phyloP scores from a whole-genome alignment of 2,888 invertebrate genomes.

The Acleris literana region DNA sequence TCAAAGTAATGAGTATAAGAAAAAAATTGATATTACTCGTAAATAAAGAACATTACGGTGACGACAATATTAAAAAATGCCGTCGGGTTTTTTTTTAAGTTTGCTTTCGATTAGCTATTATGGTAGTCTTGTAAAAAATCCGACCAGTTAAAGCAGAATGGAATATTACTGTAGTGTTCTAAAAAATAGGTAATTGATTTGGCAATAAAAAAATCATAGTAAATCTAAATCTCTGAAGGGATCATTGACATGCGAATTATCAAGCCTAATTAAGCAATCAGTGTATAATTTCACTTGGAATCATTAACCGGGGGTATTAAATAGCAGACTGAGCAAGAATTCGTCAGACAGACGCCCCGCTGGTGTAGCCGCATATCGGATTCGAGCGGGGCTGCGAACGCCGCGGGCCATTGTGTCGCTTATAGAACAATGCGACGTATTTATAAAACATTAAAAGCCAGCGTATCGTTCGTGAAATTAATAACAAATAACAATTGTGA shows the following conservation, averaged over 20 bases:
- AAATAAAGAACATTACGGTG: too few species aligned
- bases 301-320: constrained; percentile 22
- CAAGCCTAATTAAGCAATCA: background rate
- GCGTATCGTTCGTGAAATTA: constrained; percentile 83
- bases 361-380: constrained; percentile 67
- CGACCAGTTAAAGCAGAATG: too few species aligned
- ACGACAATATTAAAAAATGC: too few species aligned
- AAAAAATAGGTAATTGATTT: too few species aligned
- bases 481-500: constrained; percentile 84
- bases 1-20: too few species aligned
- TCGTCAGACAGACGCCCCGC: constrained; percentile 62
- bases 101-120: too few species aligned
- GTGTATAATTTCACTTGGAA: background rate
- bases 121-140: too few species aligned
- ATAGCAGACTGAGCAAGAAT: constrained; percentile 49
- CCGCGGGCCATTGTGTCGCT: constrained; percentile 79
- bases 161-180: too few species aligned
- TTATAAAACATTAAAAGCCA: constrained; percentile 83
- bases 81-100: too few species aligned
- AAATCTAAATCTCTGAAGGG: too few species aligned
- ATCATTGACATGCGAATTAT: background rate
- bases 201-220: too few species aligned
- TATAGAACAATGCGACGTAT: constrained; percentile 82
- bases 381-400: constrained; percentile 69
- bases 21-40: too few species aligned